Evolutionary conservation across 2,797 vertebrate genomes (phyloP), one percentile per base, ranked within the genome.

Genomic region (Taenioides sp.): DNA sequence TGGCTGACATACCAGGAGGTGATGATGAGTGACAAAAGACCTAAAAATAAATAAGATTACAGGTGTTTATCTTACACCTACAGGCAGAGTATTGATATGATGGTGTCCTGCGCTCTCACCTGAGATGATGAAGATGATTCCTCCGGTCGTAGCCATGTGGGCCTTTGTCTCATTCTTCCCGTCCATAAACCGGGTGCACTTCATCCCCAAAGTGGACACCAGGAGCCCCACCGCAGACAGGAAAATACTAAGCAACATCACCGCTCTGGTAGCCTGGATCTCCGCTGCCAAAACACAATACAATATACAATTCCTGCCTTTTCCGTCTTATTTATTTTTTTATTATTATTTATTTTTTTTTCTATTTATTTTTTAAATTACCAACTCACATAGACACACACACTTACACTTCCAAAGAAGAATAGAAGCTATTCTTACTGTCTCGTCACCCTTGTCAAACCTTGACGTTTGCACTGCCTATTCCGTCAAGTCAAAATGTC

Each of bases 181-280:
- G 1, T 96, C 96, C 89, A 97, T 81, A 74, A 95, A 97, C 69
- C 89, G 96, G 78, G 97, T 97, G 82, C 96, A 99, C 69, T 97
- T 96, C 95, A 99, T 97, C 5, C 97, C 97, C 14, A 92, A 65
- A 0, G 91, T 88, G 67, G 95, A 89, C 65, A 96, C 83, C n/a
- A 96, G 78, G 10, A 93, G 61, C 0, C 87, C 96, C 0, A 96
- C 58, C 1, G 93, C 79, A 3, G 96, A 95, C 71, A 97, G 54
- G 22, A 96, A 78, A 60, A 97, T 93, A 52, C 95, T 93, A 63
- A 93, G 61, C 62, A 97, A 86, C 94, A 99, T 94, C 84, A 96
- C 77, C 0, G 93, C 95, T 0, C 96, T 93, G 1, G 95, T 95
- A 0, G 91, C 93, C 88, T 96, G 96, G 76, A 96, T 80, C 37